Base-by-base conservation (phyloP, 2,888 invertebrate species). In the Celastrina argiolus region DNA sequence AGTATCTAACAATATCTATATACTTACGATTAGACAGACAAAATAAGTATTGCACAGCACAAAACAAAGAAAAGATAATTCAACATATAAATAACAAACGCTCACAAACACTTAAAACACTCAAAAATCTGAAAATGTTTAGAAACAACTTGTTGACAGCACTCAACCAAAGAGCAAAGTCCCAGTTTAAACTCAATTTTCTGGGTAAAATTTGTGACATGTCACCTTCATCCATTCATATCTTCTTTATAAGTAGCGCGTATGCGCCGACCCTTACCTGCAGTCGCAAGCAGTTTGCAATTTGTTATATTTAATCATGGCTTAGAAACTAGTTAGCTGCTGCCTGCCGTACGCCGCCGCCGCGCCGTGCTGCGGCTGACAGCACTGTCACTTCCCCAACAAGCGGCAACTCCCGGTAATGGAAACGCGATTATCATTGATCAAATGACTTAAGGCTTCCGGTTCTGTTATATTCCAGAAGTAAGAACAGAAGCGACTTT, bases 291-390 rank as follows among this genome's bases (percentile, higher is more conserved):
- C 22, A 45, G 45, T 45, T 45, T 45, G 18, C 14, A 51, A 12
- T 51, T 51, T 51, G 14, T 26, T 51, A 51, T 51, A 51, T 51
- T 51, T 51, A 51, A 51, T 51, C 22, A 51, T 16, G 22, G 22
- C 14, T 26, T 51, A 26, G 22, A 26, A 22, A 51, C 51, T 51
- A 51, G 51, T 51, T 51, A 51, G 4, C 45, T 18, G 45, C 45
- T 18, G 45, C 45, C 12, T 14, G 51, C 51, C 22, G 22, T 10
- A 8, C 10, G 36, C 36, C 10, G 36, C 36, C 36, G 1, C 1
- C 36, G n/a, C 10, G 36, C 36, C 36, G 12, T 36, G 36, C 51
- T 51, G 51, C 12, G 51, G 22, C 22, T 22, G 51, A 22, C 51
- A 51, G 8, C 51, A 51, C 51, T 51, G 51, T 51, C 51, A 51